Percentiles rank a stretch among this genome's conserved stretches.
Evolutionary conservation across 2,113 vertebrate genomes (phyloP).

Genomic region (Cyprinodon tularosa): DNA sequence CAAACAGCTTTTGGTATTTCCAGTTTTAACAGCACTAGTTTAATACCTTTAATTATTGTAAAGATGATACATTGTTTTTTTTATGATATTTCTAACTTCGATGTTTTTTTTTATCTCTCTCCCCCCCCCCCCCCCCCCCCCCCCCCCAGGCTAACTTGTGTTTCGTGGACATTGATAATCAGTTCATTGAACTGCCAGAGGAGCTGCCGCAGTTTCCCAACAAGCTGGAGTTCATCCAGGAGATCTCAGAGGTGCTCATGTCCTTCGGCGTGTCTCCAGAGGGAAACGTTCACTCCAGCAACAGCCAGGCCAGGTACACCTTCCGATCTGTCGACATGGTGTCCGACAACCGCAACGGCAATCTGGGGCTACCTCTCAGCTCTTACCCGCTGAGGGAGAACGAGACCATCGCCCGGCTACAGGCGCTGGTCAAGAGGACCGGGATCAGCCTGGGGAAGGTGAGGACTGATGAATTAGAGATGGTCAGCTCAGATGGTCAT

Average conservation of each 20-base stretch:
- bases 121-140: constrained; percentile 26
- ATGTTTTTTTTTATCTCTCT: not conserved
- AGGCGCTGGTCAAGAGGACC: constrained; percentile 96
- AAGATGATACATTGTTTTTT: not conserved
- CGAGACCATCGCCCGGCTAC: constrained; percentile 92
- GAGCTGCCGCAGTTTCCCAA: constrained; percentile 98
- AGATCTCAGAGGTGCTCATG: constrained; percentile 94
- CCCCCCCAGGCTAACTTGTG: constrained; percentile 91
- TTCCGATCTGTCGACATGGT: constrained; percentile 86
- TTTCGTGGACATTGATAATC: constrained; percentile 99
- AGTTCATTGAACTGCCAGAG: constrained; percentile 96
- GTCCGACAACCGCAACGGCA: constrained; percentile 95
- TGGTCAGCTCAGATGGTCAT: not conserved
- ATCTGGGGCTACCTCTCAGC: constrained; percentile 90
- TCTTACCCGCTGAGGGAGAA: constrained; percentile 95
- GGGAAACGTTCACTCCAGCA: constrained; percentile 88
- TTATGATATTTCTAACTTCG: not conserved
- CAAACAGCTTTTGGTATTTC: not conserved
- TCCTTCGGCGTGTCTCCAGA: constrained; percentile 92
- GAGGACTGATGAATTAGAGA: constrained; percentile 34
- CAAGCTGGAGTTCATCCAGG: constrained; percentile 97
- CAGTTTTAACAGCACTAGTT: not conserved
- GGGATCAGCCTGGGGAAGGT: constrained; percentile 97
- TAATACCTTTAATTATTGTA: not conserved
- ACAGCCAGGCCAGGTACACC: constrained; percentile 86